Conservation (phyloP, 2,797 vertebrate genomes). For the Diglossa cyanea region DNA sequence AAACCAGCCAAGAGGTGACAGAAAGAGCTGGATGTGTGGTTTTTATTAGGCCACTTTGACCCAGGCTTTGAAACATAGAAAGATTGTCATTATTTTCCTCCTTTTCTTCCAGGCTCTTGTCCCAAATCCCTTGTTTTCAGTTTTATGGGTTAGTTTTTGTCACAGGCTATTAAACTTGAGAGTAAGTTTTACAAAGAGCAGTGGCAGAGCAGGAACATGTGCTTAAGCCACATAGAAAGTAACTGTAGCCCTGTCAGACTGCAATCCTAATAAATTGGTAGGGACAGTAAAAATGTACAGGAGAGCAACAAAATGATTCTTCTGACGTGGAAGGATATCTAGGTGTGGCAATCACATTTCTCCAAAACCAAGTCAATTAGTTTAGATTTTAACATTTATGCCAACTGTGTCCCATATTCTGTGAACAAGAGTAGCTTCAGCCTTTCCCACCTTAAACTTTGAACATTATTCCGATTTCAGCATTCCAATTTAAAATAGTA, state of each 20-base stretch:
- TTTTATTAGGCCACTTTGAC: neutral
- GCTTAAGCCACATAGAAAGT: neutral
- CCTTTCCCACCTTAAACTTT: neutral
- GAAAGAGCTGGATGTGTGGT: neutral
- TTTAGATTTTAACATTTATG: neutral
- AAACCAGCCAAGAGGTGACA: neutral
- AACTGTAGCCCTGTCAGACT: neutral
- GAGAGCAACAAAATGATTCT: neutral
- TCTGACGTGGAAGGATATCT: neutral
- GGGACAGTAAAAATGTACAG: neutral
- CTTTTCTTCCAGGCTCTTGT: neutral
- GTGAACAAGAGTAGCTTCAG: neutral
- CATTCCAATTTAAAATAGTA: neutral
- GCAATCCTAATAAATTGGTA: neutral
- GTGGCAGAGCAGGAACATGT: accelerated
- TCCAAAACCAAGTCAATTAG: neutral
- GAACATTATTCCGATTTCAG: neutral
- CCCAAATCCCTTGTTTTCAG: neutral
- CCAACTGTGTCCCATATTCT: neutral
- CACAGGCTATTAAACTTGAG: neutral
- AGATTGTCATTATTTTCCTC: neutral
- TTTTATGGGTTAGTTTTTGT: neutral
- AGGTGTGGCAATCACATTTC: neutral
- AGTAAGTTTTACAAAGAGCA: neutral
- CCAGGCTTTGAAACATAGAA: neutral